These are phyloP conservation scores for Cyclura pinguis DNA, from an alignment of 2,797 vertebrate species.

Conservation along the genomic window DNA sequence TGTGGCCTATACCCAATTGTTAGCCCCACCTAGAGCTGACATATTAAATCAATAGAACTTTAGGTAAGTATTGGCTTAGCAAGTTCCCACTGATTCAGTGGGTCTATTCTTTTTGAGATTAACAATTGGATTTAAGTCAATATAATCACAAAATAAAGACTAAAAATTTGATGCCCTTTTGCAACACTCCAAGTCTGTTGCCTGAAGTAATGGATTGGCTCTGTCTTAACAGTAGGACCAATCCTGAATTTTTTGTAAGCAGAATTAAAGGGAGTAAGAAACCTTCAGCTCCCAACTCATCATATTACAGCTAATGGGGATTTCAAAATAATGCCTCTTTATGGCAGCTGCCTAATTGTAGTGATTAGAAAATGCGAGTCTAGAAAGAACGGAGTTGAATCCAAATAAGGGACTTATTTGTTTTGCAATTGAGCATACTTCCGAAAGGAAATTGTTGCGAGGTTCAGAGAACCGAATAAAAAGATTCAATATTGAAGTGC, in stretches of 20 bases:
- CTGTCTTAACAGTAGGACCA: neutral
- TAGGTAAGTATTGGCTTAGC: neutral
- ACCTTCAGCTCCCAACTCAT: neutral
- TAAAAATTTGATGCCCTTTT: neutral
- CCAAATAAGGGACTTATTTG: constrained; percentile 39
- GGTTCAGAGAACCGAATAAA: constrained; percentile 57
- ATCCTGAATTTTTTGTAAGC: neutral
- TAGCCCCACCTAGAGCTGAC: neutral
- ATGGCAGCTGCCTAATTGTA: neutral
- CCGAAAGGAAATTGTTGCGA: constrained; percentile 67
- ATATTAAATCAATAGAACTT: neutral
- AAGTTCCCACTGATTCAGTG: neutral
- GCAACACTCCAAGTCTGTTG: neutral
- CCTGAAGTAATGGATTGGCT: neutral
- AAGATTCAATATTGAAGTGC: constrained; percentile 60
- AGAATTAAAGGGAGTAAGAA: neutral
- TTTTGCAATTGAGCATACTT: constrained; percentile 32
- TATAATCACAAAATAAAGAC: neutral
- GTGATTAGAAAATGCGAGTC: constrained; percentile 26
- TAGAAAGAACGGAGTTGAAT: neutral
- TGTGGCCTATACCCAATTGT: neutral
- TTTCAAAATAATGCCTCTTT: constrained; percentile 2
- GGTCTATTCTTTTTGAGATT: neutral
- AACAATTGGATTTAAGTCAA: neutral
- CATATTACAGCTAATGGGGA: neutral